Evolutionary conservation across 2,113 vertebrate genomes (phyloP).

Genomic region (Antechinus stuartii): DNA sequence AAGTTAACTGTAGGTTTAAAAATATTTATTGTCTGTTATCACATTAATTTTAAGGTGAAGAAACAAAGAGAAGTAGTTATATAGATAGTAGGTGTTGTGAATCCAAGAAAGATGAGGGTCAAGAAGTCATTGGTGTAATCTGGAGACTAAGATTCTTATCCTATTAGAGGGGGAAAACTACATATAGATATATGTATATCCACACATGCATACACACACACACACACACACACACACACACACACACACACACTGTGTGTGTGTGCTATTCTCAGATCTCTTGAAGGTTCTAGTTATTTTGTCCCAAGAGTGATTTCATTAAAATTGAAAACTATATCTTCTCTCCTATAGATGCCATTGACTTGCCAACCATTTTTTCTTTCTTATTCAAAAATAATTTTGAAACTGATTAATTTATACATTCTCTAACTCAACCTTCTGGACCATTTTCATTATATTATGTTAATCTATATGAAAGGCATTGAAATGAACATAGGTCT

Average conservation of each 20-base stretch:
- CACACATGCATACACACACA: too few species aligned
- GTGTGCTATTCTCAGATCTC: neutral
- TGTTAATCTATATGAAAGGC: neutral
- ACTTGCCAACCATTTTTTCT: neutral
- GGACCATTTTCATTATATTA: neutral
- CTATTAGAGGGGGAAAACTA: neutral
- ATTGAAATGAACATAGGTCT: neutral
- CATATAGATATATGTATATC: neutral
- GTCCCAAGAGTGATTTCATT: neutral
- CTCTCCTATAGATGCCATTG: neutral
- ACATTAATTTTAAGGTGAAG: neutral
- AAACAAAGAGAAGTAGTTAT: neutral
- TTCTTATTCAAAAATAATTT: neutral
- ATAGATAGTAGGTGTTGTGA: neutral
- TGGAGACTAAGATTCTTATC: neutral
- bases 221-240: too few species aligned
- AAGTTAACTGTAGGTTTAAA: neutral
- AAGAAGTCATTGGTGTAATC: neutral
- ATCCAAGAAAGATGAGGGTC: too few species aligned
- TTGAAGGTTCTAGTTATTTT: neutral
- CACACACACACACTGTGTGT: too few species aligned
- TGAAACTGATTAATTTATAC: neutral
- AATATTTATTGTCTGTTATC: neutral
- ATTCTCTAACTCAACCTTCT: neutral
- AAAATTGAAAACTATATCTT: neutral